phyloP scores from a whole-genome alignment of 2,888 invertebrate species.

The Netelia fuscicornis region DNA sequence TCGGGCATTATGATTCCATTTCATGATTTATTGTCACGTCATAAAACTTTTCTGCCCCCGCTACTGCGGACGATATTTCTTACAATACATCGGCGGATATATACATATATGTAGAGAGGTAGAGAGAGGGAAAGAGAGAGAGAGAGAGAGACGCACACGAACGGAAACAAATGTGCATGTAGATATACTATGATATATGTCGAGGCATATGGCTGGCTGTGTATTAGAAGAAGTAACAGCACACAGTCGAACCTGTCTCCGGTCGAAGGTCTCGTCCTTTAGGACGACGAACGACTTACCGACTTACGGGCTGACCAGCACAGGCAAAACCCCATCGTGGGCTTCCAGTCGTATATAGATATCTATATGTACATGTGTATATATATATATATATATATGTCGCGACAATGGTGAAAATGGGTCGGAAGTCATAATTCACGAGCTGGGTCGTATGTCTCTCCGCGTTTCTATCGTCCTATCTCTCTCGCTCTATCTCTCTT shows the following conservation, averaged over 20 bases:
- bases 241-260: slow-evolving; percentile 55
- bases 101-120: neutral
- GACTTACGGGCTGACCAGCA: slow-evolving; percentile 49
- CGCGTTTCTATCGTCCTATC: slow-evolving; percentile 60
- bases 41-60: slow-evolving; percentile 49
- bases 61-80: slow-evolving; percentile 34
- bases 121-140: neutral
- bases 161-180: slow-evolving; percentile 7
- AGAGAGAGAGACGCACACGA: neutral
- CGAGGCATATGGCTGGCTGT: slow-evolving; percentile 17
- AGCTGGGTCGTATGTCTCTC: slow-evolving; percentile 64
- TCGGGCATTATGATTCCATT: slow-evolving; percentile 48
- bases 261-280: slow-evolving; percentile 63
- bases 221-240: slow-evolving; percentile 38
- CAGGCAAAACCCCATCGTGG: slow-evolving; percentile 39
- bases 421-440: slow-evolving; percentile 83
- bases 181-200: neutral
- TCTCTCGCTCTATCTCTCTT: slow-evolving; percentile 61
- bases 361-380: slow-evolving; percentile 34
- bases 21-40: slow-evolving; percentile 65
- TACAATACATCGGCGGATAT: neutral
- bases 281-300: slow-evolving; percentile 53
- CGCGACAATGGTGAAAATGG: slow-evolving; percentile 80
- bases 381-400: slow-evolving; percentile 27
- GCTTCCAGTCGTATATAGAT: neutral